Base-by-base conservation (phyloP, 2,113 vertebrate genomes). In the Petroica traversi region DNA sequence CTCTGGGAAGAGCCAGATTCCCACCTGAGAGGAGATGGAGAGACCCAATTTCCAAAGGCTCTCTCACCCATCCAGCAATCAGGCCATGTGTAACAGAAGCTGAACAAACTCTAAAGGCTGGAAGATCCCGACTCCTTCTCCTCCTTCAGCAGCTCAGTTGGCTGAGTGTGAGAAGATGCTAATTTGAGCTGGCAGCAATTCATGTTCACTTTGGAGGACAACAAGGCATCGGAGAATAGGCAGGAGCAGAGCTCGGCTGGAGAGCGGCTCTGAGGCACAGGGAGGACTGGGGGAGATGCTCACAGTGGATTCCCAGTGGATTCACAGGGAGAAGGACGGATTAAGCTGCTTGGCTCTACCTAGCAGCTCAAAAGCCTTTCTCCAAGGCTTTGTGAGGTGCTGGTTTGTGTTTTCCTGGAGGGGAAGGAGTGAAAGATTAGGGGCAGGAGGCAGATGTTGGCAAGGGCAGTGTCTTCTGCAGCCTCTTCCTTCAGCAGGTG, bases 161-260 rank as follows among this genome's bases (percentile, higher is more conserved):
- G 48, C 43, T 0, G 4, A 38, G 51, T 43, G 57, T 38, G 61
- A 45, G 22, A 6, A 90, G 93, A 95, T 0, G 0, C 71, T 95
- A 36, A 96, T 93, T n/a, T 43, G 88, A 96, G 93, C 91, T 92
- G 96, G 94, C 94, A 95, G 96, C 75, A 59, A 95, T 72, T 95
- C 88, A 48, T 93, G 94, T 96, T 95, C 93, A 23, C 94, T 96
- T 82, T 67, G 71, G 91, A 74, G 94, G 92, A 82, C 91, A 82
- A 85, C 78, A 72, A 67, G 96, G 78, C 94, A 52, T 64, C 7
- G 0, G 93, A 95, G 92, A 91, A 94, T 26, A 89, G 93, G 71
- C 77, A 61, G 95, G 89, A 95, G 92, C 36, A 2, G 85, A 43
- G 91, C 69, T 43, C 1, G 16, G 87, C 88, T 46, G 48, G 8